Evolutionary conservation across 2,113 vertebrate species (phyloP).

Genomic region (Thunnus thynnus): DNA sequence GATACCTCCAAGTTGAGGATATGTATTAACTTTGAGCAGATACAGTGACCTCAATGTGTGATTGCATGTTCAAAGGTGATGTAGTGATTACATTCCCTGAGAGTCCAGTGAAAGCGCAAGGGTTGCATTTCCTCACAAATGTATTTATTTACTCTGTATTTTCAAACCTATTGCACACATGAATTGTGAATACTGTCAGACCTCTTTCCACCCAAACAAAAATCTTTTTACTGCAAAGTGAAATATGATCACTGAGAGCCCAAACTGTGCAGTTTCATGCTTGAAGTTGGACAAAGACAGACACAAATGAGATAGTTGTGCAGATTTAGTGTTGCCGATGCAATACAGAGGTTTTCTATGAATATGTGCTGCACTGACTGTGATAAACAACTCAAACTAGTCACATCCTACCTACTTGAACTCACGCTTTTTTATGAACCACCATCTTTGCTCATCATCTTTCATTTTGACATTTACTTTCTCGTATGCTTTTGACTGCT

Average conservation of each 20-base stretch:
- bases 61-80: neutral
- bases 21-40: neutral
- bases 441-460: neutral
- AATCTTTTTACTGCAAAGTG: too few relatives aligned
- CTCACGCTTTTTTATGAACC: neutral
- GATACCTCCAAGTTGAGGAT: neutral
- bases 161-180: neutral
- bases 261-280: too few relatives aligned
- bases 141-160: neutral
- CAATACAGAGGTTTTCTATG: too few relatives aligned
- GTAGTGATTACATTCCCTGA: neutral
- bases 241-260: too few relatives aligned
- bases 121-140: too few relatives aligned
- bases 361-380: neutral
- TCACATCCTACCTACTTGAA: too few relatives aligned
- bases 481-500: accelerated
- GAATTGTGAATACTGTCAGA: too few relatives aligned
- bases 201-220: too few relatives aligned
- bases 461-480: neutral
- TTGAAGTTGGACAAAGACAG: too few relatives aligned
- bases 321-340: too few relatives aligned
- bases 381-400: neutral
- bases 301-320: too few relatives aligned
- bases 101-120: neutral
- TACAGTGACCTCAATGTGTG: neutral